Conservation (phyloP, 2,113 vertebrate genomes). For the Amblyornis subalaris region DNA sequence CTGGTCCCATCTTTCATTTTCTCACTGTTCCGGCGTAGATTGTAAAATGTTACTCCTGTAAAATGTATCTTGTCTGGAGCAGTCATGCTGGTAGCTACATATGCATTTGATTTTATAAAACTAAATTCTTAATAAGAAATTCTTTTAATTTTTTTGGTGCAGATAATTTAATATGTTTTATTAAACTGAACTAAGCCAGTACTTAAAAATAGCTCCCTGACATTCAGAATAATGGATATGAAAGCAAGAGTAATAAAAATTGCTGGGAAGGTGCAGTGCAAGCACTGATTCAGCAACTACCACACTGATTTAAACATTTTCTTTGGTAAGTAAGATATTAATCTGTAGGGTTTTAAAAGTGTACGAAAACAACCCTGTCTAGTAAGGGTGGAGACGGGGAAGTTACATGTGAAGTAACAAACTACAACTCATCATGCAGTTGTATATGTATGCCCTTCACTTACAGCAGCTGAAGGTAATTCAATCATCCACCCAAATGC, state of each 20-base stretch:
- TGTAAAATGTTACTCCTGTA: not conserved
- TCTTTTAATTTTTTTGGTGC: not conserved
- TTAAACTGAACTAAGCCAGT: conserved; percentile 24
- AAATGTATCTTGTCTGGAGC: not conserved
- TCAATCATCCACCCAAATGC: not conserved
- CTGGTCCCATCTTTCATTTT: not conserved
- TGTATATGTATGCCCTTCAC: not conserved
- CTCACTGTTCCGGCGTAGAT: not conserved
- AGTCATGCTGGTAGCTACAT: not conserved
- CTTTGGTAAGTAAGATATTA: conserved; percentile 24
- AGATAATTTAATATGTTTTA: conserved; percentile 34
- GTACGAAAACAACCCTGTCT: not conserved
- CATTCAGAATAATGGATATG: conserved; percentile 48
- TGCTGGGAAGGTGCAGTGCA: conserved; percentile 15
- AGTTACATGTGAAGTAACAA: not conserved
- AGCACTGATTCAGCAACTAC: conserved; percentile 45
- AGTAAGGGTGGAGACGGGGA: not conserved
- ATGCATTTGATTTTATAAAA: conserved; percentile 5
- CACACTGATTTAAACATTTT: conserved; percentile 41
- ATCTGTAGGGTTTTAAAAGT: conserved; percentile 13
- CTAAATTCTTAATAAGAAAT: conserved; percentile 21
- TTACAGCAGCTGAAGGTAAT: not conserved
- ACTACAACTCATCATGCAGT: not conserved
- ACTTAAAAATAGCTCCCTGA: conserved; percentile 57
- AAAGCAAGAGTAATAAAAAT: conserved; percentile 53